Evolutionary conservation across 2,113 vertebrate genomes (phyloP).

Genomic region (Electrona antarctica): DNA sequence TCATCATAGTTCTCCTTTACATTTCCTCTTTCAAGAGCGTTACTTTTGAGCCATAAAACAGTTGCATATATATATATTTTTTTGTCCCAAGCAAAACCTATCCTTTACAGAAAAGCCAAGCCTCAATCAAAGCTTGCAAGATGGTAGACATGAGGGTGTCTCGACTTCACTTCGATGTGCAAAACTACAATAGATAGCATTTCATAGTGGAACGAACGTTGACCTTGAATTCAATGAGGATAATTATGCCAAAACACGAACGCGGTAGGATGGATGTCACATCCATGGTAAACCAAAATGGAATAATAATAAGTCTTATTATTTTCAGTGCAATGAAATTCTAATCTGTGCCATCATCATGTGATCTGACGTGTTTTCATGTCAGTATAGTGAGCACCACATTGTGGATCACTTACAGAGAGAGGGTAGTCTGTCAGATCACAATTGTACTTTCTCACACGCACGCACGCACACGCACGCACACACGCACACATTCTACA

Average conservation of each 20-base stretch:
- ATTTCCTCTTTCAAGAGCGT: constrained; percentile 2
- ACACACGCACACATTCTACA: constrained; percentile 2
- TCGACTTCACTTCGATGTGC: neutral
- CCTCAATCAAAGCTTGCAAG: neutral
- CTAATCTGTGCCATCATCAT: constrained; percentile 36
- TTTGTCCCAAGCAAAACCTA: too few relatives aligned
- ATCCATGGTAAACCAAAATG: neutral
- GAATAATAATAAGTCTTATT: constrained; percentile 6
- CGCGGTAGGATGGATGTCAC: neutral
- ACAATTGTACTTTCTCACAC: constrained; percentile 13
- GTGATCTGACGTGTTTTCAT: constrained; percentile 42
- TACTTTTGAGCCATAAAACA: constrained; percentile 7
- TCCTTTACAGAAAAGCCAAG: too few relatives aligned
- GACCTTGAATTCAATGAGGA: constrained; percentile 1
- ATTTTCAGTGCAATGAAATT: constrained; percentile 51
- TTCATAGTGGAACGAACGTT: neutral
- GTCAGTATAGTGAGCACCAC: constrained; percentile 29
- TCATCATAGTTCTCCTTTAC: constrained; percentile 15
- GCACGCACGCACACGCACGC: neutral
- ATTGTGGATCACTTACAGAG: constrained; percentile 39
- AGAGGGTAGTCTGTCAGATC: constrained; percentile 38
- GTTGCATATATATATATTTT: neutral
- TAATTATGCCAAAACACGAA: neutral
- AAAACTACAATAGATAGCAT: neutral
- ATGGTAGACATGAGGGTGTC: neutral